Conservation (phyloP, 1,140 invertebrate genomes). For the Sycophila sp. region DNA sequence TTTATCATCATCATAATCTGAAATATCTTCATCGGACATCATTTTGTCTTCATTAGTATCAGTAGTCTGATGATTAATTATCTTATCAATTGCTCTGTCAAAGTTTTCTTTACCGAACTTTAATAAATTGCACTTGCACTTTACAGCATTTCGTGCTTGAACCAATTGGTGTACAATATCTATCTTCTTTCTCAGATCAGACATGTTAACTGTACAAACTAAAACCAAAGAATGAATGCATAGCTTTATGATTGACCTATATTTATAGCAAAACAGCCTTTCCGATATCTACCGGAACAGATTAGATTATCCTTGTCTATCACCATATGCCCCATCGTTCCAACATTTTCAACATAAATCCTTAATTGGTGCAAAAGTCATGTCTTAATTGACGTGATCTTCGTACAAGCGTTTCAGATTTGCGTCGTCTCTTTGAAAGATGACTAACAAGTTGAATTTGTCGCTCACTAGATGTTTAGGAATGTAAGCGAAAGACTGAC, state of each 20-base stretch:
- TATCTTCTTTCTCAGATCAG: background rate
- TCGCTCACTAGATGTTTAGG: slow-evolving; percentile 62
- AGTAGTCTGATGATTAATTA: too few relatives aligned
- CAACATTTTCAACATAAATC: slow-evolving; percentile 43
- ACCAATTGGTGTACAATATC: background rate
- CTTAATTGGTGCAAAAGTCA: slow-evolving; percentile 50
- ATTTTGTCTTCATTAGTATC: too few relatives aligned
- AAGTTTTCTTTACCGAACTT: background rate
- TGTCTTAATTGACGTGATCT: slow-evolving; percentile 57
- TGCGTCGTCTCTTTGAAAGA: slow-evolving; percentile 61
- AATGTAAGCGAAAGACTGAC: slow-evolving; percentile 56
- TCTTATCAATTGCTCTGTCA: too few relatives aligned
- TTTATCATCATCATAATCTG: too few relatives aligned
- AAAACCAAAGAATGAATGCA: background rate
- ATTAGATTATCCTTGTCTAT: slow-evolving; percentile 25
- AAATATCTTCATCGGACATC: too few relatives aligned
- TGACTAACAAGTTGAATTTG: slow-evolving; percentile 57
- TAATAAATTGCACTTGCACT: background rate
- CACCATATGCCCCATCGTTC: slow-evolving; percentile 31
- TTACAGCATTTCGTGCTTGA: background rate
- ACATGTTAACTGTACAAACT: background rate
- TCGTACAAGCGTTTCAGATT: slow-evolving; percentile 61
- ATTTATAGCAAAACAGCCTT: slow-evolving; percentile 15
- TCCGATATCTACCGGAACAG: background rate
- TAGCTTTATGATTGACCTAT: background rate